Conservation (phyloP, 1,140 invertebrate species). For the Ericerus pela region DNA sequence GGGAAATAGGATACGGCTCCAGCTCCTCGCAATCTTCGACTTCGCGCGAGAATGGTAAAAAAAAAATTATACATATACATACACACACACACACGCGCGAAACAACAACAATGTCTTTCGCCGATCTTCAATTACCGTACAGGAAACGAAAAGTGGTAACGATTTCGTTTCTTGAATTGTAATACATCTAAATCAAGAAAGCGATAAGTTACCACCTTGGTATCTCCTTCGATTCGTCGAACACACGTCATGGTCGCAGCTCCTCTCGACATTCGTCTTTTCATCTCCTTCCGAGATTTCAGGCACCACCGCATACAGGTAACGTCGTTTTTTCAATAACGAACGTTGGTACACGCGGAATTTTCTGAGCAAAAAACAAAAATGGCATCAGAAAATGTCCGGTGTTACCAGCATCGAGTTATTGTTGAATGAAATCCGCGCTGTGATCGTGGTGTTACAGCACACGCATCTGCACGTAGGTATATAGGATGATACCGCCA, state of each 20-base stretch:
- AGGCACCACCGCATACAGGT: neutral
- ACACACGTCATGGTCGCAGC: too few relatives aligned
- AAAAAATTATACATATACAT: too few relatives aligned
- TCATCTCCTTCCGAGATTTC: neutral
- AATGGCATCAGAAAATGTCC: slow-evolving; percentile 6
- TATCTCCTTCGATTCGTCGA: neutral
- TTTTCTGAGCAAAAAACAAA: slow-evolving; percentile 1
- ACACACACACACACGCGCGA: neutral
- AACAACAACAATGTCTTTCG: neutral
- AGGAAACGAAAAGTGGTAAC: slow-evolving; percentile 10
- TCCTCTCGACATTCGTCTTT: neutral
- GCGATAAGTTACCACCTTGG: slow-evolving; percentile 9
- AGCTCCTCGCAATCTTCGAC: too few relatives aligned
- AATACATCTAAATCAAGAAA: slow-evolving; percentile 5
- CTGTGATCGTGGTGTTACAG: too few relatives aligned
- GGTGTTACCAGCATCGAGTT: slow-evolving; percentile 6
- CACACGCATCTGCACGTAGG: too few relatives aligned
- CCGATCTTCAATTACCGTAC: neutral
- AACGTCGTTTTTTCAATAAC: neutral
- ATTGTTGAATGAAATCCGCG: too few relatives aligned
- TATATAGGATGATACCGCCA: too few relatives aligned
- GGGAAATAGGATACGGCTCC: neutral
- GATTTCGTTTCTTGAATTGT: slow-evolving; percentile 4
- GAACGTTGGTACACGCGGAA: slow-evolving; percentile 4
- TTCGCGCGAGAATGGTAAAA: too few relatives aligned